Conservation (phyloP, 2,888 invertebrate species). For the Phortica okadai region DNA sequence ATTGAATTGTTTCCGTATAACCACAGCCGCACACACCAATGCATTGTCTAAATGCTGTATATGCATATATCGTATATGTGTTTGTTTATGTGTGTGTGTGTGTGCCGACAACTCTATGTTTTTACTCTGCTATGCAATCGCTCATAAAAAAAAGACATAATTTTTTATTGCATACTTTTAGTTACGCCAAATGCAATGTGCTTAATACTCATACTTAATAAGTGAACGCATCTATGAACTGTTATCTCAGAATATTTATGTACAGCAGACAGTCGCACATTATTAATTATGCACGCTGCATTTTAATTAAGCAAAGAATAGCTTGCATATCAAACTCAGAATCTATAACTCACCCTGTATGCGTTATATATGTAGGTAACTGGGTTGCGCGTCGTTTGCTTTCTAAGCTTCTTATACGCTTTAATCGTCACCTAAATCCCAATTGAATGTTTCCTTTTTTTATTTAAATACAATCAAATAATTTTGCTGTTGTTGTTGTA, state of each 20-base stretch:
- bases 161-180: constrained; percentile 47
- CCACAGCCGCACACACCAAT: neutral
- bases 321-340: too few species aligned
- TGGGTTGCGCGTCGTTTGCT: constrained; percentile 8
- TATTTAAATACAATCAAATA: constrained; percentile 64
- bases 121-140: neutral
- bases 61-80: constrained; percentile 13
- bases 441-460: constrained; percentile 40
- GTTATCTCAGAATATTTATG: neutral
- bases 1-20: neutral
- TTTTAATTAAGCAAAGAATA: neutral
- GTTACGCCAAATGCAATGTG: constrained; percentile 10
- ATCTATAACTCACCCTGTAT: constrained; percentile 16
- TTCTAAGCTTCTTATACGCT: constrained; percentile 34
- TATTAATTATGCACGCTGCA: neutral
- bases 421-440: constrained; percentile 38
- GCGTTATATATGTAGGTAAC: constrained; percentile 35
- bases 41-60: neutral
- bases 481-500: constrained; percentile 17
- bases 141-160: neutral
- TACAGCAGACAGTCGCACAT: neutral
- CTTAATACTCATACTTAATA: neutral
- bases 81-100: constrained; percentile 10
- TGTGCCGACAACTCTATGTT: neutral
- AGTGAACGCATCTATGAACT: neutral